These are phyloP conservation scores for Oppia nitens DNA, from an alignment of 1,140 invertebrate species.

Conservation along the genomic window DNA sequence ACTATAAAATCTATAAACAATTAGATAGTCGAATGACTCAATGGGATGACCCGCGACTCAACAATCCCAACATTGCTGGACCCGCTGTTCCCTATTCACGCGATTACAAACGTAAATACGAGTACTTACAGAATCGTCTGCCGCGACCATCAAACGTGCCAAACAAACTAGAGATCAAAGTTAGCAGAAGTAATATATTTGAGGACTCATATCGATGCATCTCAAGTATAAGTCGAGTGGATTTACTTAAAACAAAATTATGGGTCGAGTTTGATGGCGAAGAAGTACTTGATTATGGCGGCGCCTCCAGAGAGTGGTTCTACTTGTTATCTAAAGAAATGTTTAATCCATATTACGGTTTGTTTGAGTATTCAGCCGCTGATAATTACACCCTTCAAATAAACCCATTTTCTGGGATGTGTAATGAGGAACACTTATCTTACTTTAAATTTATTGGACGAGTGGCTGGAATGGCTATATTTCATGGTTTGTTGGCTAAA, in stretches of 20 bases:
- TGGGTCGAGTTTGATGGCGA: slow-evolving; percentile 98
- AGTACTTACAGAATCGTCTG: slow-evolving; percentile 86
- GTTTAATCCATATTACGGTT: slow-evolving; percentile 98
- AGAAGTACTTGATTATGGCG: slow-evolving; percentile 92
- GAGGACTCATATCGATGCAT: slow-evolving; percentile 80
- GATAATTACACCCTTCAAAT: slow-evolving; percentile 99
- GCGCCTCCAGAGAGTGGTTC: slow-evolving; percentile 92
- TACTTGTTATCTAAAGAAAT: slow-evolving; percentile 96
- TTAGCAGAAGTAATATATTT: slow-evolving; percentile 65
- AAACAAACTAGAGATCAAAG: slow-evolving; percentile 96
- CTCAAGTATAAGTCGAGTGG: slow-evolving; percentile 60
- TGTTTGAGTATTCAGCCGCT: slow-evolving; percentile 97
- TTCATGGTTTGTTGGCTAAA: too few relatives aligned
- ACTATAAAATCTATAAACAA: slow-evolving; percentile 22
- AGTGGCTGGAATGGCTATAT: slow-evolving; percentile 95
- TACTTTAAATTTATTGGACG: slow-evolving; percentile 98
- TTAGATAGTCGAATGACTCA: slow-evolving; percentile 85
- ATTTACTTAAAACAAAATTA: slow-evolving; percentile 84
- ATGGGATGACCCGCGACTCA: slow-evolving; percentile 95
- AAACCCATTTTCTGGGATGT: slow-evolving; percentile 88
- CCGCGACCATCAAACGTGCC: slow-evolving; percentile 86
- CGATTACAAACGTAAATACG: slow-evolving; percentile 97
- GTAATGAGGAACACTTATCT: slow-evolving; percentile 89
- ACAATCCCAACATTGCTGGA: slow-evolving; percentile 88
- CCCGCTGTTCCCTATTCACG: slow-evolving; percentile 91